Conservation (phyloP, 2,113 vertebrate genomes). For the Pongo pygmaeus region DNA sequence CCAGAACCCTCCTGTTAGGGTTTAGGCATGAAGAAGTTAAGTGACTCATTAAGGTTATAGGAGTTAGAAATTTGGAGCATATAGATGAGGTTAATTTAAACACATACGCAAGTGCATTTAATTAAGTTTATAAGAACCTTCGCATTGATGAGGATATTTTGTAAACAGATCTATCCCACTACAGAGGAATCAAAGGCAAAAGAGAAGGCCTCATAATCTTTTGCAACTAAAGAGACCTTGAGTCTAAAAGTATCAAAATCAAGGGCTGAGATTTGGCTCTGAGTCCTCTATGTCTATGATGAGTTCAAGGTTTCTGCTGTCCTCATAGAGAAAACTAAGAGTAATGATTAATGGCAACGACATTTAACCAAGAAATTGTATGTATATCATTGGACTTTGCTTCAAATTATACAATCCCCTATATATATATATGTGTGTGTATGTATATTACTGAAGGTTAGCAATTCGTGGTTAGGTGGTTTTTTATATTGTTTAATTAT, state of each 20-base stretch:
- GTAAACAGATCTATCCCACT: neutral
- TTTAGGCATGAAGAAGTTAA: neutral
- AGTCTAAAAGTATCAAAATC: neutral
- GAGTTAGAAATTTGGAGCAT: neutral
- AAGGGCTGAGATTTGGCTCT: neutral
- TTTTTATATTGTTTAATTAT: neutral
- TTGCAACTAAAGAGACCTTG: neutral
- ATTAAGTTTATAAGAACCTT: neutral
- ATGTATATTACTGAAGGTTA: neutral
- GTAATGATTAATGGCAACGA: neutral
- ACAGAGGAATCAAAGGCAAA: neutral
- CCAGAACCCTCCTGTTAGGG: neutral
- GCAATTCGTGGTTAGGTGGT: neutral
- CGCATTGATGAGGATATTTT: neutral
- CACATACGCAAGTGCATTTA: neutral
- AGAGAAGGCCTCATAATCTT: neutral
- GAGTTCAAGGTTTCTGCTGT: neutral
- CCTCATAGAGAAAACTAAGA: neutral
- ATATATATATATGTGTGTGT: neutral
- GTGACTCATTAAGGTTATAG: neutral
- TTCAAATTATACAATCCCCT: neutral
- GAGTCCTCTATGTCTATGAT: neutral
- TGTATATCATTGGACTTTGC: neutral
- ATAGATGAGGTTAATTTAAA: slow-evolving; percentile 7
- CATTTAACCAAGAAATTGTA: neutral